Conservation (phyloP, 2,888 invertebrate genomes). For the Carabus problematicus region DNA sequence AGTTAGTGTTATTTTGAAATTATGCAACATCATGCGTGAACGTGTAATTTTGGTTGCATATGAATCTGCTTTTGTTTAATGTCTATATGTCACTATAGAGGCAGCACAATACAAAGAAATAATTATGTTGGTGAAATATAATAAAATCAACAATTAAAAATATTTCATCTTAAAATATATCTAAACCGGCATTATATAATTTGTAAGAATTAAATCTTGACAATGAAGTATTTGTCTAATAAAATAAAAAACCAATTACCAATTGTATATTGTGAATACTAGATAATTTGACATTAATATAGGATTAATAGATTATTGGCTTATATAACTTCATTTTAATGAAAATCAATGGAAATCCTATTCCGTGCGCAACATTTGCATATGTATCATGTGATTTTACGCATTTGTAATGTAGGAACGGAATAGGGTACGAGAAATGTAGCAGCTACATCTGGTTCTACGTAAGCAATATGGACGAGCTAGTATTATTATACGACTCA, state of each 20-base stretch:
- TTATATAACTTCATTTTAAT: not conserved
- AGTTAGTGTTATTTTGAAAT: too few relatives aligned
- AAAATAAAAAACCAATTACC: not conserved
- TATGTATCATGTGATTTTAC: conserved; percentile 35
- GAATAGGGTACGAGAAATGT: conserved; percentile 4
- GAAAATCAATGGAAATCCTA: not conserved
- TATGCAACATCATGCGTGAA: too few relatives aligned
- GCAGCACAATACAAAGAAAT: too few relatives aligned
- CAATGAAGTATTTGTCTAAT: not conserved
- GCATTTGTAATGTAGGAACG: not conserved
- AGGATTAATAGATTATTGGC: not conserved
- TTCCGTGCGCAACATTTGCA: conserved; percentile 22
- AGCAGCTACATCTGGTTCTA: conserved; percentile 19
- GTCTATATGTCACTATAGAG: conserved; percentile 23
- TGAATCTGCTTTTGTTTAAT: too few relatives aligned
- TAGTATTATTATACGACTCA: conserved; percentile 68
- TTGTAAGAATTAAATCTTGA: too few relatives aligned
- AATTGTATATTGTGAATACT: too few relatives aligned
- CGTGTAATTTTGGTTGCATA: too few relatives aligned
- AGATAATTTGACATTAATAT: too few relatives aligned
- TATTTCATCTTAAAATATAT: too few relatives aligned
- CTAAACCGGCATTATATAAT: too few relatives aligned
- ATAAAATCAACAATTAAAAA: too few relatives aligned
- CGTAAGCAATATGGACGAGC: conserved; percentile 51
- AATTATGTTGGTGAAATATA: too few relatives aligned